phyloP scores from a whole-genome alignment of 2,113 vertebrate genomes.

The Phoenicopterus ruber region DNA sequence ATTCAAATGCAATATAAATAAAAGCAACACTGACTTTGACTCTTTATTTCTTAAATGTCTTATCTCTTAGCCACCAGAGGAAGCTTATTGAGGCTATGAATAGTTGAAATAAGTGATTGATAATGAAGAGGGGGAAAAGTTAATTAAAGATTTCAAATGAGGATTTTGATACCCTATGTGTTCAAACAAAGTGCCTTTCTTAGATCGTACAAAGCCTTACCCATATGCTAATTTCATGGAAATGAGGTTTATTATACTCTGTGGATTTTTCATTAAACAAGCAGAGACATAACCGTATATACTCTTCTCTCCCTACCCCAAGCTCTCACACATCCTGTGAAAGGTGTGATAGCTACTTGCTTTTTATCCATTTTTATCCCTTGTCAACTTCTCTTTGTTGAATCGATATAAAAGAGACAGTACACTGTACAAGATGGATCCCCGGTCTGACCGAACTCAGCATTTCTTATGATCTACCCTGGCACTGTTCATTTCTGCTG shows the following conservation, averaged over 20 bases:
- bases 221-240: constrained; percentile 58
- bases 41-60: constrained; percentile 48
- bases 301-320: background rate
- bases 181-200: constrained; percentile 64
- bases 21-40: constrained; percentile 7
- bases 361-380: constrained; percentile 25
- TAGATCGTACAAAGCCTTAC: constrained; percentile 50
- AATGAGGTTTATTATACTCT: constrained; percentile 56
- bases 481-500: background rate
- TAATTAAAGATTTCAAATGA: constrained; percentile 69
- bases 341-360: constrained; percentile 51
- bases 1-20: constrained; percentile 38
- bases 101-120: constrained; percentile 48
- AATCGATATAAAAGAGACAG: background rate
- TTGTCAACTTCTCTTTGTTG: constrained; percentile 27
- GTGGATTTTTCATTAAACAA: constrained; percentile 51
- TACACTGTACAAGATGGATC: background rate
- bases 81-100: constrained; percentile 36
- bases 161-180: constrained; percentile 51
- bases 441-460: background rate
- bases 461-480: background rate
- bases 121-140: constrained; percentile 54
- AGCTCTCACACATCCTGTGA: constrained; percentile 43
- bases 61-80: constrained; percentile 57
- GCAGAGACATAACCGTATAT: constrained; percentile 1